Percentiles rank a stretch among this genome's conserved stretches.
Conservation (phyloP, 2,888 invertebrate genomes). For the Philereme vetulata region DNA sequence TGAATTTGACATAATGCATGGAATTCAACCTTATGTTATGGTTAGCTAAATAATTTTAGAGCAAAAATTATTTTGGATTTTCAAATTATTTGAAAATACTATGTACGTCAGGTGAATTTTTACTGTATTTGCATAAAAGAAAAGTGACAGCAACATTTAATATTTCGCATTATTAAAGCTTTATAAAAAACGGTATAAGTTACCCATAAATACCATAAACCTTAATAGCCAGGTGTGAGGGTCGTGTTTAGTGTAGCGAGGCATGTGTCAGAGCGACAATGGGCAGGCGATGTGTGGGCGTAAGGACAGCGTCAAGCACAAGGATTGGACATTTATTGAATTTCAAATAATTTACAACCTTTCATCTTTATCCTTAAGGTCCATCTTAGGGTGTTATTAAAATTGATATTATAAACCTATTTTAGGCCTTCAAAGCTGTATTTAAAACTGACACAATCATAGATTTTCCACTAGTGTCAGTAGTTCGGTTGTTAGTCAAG, state of each 20-base stretch:
- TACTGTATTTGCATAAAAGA: background rate
- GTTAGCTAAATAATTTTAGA: too few relatives aligned
- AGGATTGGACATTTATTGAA: constrained; percentile 42
- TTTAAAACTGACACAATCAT: background rate
- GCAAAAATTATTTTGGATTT: too few relatives aligned
- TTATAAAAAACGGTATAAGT: constrained; percentile 50
- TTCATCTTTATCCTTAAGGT: too few relatives aligned
- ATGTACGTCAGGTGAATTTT: too few relatives aligned
- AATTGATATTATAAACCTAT: background rate
- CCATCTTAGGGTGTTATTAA: background rate
- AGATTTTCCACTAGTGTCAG: too few relatives aligned
- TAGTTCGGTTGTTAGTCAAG: too few relatives aligned
- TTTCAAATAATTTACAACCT: constrained; percentile 12
- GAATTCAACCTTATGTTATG: too few relatives aligned
- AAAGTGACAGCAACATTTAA: constrained; percentile 10
- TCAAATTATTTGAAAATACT: too few relatives aligned
- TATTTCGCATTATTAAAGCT: constrained; percentile 12
- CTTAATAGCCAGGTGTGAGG: constrained; percentile 68
- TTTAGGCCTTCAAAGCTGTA: too few relatives aligned
- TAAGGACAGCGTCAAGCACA: constrained; percentile 76
- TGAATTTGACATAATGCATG: too few relatives aligned
- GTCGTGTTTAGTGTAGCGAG: constrained; percentile 79
- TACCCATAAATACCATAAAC: constrained; percentile 47
- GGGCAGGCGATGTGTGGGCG: constrained; percentile 76
- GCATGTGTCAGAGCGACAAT: constrained; percentile 76